Base-by-base conservation (phyloP, 2,113 vertebrate genomes). In the Protomyctophum bolini region DNA sequence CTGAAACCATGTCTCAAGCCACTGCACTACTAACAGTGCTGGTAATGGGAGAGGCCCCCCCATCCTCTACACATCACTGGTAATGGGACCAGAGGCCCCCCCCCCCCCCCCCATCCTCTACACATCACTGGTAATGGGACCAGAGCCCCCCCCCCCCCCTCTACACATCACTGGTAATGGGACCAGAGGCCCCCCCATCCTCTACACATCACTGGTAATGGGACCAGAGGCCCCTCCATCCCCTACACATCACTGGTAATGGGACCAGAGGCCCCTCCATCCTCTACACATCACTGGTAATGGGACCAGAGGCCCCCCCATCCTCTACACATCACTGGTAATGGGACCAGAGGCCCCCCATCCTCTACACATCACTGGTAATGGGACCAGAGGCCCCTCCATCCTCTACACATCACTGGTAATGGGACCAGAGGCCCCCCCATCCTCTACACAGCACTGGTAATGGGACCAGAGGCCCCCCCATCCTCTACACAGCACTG, bases 11-110 rank as follows among this genome's bases (percentile, higher is more conserved):
- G 84, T 81, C 72, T 75, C 84, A 74, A 82, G 86, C 79, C 51
- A 68, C 83, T 83, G 75, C 87, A 78, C 83, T 2, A 6, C 79
- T 89, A 88, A 91, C 92, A 92, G 84, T 60, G 74, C 69, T 64
- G 72, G 60, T 80, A 77, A 69, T 10, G 29, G 81, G 58, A 33
- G 79, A 70, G 83, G 77, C 68, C 11, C 73, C 73, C 68, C 59
- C 63, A 10, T 52, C 63, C 77, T 72, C 79, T 70, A 79, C 73
- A 81, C 87, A 86, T 87, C 92, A 82, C 86, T 91, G 90, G 33
- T 41, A 41, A 41, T 41, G 33, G 33, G 33, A 41, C 33, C 33
- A 41, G 33, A 41, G 33, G 5, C 3, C 33, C 33, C 33, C 33
- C 33, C 4, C 33, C 33, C 33, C 4, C 33, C 33, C 33, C 33